Percentiles rank a stretch among this genome's conserved stretches.
Evolutionary conservation across 2,113 vertebrate genomes (phyloP).

Genomic region (Apus apus): DNA sequence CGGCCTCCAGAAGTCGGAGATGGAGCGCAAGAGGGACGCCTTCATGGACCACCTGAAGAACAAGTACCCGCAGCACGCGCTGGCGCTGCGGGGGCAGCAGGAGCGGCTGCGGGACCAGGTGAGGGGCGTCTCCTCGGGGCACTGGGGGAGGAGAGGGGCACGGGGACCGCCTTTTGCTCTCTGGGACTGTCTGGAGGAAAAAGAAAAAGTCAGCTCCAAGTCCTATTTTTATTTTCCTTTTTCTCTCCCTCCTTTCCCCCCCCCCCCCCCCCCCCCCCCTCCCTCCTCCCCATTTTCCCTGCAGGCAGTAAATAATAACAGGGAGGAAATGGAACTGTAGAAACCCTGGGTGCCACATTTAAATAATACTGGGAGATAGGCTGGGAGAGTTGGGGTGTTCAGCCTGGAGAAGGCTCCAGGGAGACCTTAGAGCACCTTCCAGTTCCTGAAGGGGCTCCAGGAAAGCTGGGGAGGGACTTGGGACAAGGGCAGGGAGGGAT

Average conservation of each 20-base stretch:
- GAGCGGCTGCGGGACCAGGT: conserved; percentile 92
- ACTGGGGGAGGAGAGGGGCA: fast-evolving
- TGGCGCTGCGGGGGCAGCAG: conserved; percentile 86
- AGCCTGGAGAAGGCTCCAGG: too few species aligned
- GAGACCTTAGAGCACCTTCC: too few species aligned
- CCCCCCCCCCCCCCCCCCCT: fast-evolving
- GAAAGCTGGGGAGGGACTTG: too few species aligned
- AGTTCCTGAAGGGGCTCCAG: too few species aligned
- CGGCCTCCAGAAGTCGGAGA: conserved; percentile 94
- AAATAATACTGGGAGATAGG: conserved; percentile 33
- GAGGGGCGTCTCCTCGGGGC: neutral
- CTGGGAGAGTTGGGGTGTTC: too few species aligned
- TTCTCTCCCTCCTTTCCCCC: fast-evolving
- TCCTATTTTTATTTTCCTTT: neutral
- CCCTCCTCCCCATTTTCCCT: too few species aligned
- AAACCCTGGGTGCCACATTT: neutral
- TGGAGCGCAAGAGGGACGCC: conserved; percentile 93
- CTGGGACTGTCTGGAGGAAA: neutral
- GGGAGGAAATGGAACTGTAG: neutral
- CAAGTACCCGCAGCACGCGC: conserved; percentile 94
- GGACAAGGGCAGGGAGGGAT: too few species aligned
- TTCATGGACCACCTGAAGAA: conserved; percentile 99
- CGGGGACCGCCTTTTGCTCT: fast-evolving
- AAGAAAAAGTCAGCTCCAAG: fast-evolving
- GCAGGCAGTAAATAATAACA: neutral